Percentiles rank a stretch among this genome's conserved stretches.
phyloP scores from a whole-genome alignment of 2,797 vertebrate species.

The Bovichtus variegatus region DNA sequence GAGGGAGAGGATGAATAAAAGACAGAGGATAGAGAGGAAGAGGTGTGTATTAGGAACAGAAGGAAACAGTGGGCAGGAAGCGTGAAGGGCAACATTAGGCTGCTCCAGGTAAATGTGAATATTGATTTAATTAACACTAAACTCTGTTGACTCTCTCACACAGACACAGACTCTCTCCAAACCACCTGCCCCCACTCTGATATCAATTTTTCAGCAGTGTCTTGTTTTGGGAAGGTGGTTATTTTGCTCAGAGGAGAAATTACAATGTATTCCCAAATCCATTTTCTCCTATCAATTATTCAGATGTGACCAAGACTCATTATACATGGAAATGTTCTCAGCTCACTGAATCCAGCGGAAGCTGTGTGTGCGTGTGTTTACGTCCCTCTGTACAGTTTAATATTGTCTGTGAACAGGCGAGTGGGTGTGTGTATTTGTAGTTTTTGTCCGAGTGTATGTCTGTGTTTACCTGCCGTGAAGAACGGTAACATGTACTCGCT shows the following conservation, averaged over 20 bases:
- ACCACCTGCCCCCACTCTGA: conserved; percentile 1
- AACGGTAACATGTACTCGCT: conserved; percentile 6
- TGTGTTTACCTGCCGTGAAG: conserved; percentile 13
- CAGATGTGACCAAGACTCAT: conserved; percentile 73
- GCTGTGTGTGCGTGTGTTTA: conserved; percentile 30
- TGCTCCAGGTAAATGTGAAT: conserved; percentile 62
- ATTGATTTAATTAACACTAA: conserved; percentile 71
- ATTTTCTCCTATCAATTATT: conserved; percentile 79
- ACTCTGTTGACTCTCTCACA: conserved; percentile 46
- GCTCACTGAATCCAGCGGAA: conserved; percentile 39
- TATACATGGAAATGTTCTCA: conserved; percentile 66
- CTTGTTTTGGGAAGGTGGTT: conserved; percentile 72
- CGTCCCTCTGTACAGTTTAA: conserved; percentile 19
- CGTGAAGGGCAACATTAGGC: conserved; percentile 38
- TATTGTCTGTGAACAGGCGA: not conserved
- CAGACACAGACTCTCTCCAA: not conserved
- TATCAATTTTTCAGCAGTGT: conserved; percentile 61
- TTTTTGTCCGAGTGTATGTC: conserved; percentile 1
- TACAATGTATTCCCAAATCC: conserved; percentile 74
- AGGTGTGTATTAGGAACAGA: conserved; percentile 24
- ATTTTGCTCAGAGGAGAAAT: conserved; percentile 76
- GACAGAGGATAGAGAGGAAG: not conserved
- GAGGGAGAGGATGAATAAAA: not conserved
- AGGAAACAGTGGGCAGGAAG: conserved; percentile 40
- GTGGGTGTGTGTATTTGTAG: not conserved